A percentile compares a stretch with the other conserved stretches of the same genome.
Evolutionary conservation across 2,888 invertebrate genomes (phyloP).

Genomic region (Sphecodes monilicornis): DNA sequence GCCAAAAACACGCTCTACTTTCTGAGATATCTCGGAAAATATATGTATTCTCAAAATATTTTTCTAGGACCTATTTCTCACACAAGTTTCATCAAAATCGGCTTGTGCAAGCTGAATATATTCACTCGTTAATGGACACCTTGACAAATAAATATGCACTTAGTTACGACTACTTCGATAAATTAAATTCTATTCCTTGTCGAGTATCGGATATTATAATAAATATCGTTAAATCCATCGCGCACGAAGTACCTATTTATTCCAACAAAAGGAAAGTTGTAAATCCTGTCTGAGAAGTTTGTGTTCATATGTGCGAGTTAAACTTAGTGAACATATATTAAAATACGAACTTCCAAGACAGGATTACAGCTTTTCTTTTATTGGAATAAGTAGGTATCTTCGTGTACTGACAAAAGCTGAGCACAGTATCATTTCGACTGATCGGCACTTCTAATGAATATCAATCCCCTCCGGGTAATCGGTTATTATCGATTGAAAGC

Average conservation of each 20-base stretch:
- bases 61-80: background rate
- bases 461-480: background rate
- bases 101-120: background rate
- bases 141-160: no score
- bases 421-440: no score
- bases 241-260: no score
- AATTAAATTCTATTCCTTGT: background rate
- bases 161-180: background rate
- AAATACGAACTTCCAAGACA: no score
- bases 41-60: no score
- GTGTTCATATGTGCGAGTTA: no score
- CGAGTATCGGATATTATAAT: background rate
- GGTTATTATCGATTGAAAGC: background rate
- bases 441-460: no score
- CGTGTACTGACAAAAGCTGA: background rate
- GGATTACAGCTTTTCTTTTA: background rate
- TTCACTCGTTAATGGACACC: background rate
- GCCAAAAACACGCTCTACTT: background rate
- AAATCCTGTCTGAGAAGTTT: no score
- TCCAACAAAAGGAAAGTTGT: no score
- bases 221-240: no score
- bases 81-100: slow-evolving; percentile 1
- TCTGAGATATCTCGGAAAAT: background rate
- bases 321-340: no score
- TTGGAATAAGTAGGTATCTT: background rate